phyloP scores from a whole-genome alignment of 2,888 invertebrate genomes.

The Chymomyza amoena region DNA sequence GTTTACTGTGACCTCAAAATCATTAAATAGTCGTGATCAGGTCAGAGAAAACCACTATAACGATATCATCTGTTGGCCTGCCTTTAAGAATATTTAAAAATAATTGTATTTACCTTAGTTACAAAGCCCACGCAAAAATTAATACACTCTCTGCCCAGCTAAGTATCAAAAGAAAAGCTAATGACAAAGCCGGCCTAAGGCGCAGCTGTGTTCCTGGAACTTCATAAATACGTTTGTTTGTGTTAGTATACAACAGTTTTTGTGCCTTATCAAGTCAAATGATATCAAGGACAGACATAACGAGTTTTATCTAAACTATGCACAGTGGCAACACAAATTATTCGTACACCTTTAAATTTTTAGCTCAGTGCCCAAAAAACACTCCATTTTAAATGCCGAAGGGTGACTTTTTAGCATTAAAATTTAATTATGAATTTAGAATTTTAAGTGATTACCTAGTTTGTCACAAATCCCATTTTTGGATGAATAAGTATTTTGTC shows the following conservation, averaged over 20 bases:
- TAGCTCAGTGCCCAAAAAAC: no score
- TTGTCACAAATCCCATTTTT: no score
- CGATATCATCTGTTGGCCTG: no score
- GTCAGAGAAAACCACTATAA: no score
- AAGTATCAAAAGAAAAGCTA: background rate
- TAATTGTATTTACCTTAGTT: background rate
- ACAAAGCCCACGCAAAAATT: background rate
- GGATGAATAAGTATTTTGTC: no score
- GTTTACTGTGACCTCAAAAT: no score
- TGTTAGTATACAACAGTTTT: background rate
- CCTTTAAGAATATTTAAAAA: no score
- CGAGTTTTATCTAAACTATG: constrained; percentile 25
- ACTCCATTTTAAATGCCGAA: no score
- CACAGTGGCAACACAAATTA: background rate
- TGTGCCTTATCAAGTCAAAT: constrained; percentile 14
- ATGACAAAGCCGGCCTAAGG: background rate
- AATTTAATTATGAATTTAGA: no score
- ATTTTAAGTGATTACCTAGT: no score
- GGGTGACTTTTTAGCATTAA: no score
- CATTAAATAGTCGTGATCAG: no score
- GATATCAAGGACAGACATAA: constrained; percentile 30
- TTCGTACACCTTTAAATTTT: background rate
- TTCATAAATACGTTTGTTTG: constrained; percentile 8
- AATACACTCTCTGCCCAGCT: background rate
- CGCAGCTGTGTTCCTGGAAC: background rate